Evolutionary conservation across 2,113 vertebrate species (phyloP), one percentile per base, ranked within the genome.

Genomic region (Papio anubis): DNA sequence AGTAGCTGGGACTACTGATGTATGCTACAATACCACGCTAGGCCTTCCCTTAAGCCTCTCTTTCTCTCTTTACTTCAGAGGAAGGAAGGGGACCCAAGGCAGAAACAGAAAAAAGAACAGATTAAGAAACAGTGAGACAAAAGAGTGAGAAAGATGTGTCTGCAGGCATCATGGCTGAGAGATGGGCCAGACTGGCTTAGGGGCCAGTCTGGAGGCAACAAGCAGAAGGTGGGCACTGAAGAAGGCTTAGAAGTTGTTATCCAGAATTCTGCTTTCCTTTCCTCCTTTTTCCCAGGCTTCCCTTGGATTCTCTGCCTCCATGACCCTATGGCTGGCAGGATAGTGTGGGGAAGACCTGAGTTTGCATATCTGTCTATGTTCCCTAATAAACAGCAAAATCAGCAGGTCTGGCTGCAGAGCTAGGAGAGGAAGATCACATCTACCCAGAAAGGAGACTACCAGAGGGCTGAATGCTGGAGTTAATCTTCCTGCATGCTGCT

Each of bases 401-500:
- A 9, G 27, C 10, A 85, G 50, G 81, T 59, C 43, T 38, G 52
- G 18, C 61, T 88, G 43, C 16, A 66, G 43, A 83, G 27, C 4
- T 25, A 32, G 18, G 38, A 78, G 18, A 43, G 68, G n/a, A 72
- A 91, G 48, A 92, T n/a, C 11, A 21, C 25, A 59, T 52, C 35
- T 66, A 55, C 80, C 68, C 38, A 64, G 45, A 95, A 97, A 50
- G 13, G 78, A 96, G 76, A 92, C 57, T 52, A 72, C 84, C 61
- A 84, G 88, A 84, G 82, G 88, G 50, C 76, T 4, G 23, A 52
- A 40, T 73, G 73, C 78, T 68, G 45, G 78, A 96, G 89, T 83
- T 88, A 59, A 88, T 97, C 88, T 88, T 90, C 38, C 85, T 43
- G 70, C 85, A 68, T 55, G 45, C 81, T 73, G 43, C 72, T 48